Conservation (phyloP, 2,113 vertebrate species). For the Seriola quinqueradiata region DNA sequence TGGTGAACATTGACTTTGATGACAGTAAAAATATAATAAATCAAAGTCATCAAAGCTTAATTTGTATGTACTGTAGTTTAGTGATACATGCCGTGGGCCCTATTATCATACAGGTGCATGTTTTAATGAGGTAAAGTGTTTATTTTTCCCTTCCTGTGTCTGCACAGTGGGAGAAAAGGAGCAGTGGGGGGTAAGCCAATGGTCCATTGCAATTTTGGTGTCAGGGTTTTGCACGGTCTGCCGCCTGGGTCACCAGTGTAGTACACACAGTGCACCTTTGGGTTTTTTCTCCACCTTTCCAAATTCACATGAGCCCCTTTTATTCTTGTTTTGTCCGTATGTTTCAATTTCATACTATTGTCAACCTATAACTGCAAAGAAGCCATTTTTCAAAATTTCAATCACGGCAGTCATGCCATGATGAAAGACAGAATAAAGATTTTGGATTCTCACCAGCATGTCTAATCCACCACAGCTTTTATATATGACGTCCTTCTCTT, state of each 20-base stretch:
- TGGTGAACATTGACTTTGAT: conserved; percentile 67
- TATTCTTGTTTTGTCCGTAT: not conserved
- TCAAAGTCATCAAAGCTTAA: conserved; percentile 47
- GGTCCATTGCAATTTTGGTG: not conserved
- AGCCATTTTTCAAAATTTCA: not conserved
- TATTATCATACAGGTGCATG: conserved; percentile 6
- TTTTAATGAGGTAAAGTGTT: conserved; percentile 6
- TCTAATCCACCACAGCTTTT: conserved; percentile 1
- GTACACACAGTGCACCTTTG: not conserved
- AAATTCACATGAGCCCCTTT: not conserved
- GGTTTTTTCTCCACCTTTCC: not conserved
- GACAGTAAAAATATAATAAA: conserved; percentile 68
- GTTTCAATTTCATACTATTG: not conserved
- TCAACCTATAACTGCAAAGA: not conserved
- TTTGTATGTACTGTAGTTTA: conserved; percentile 32
- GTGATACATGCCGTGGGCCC: conserved; percentile 1
- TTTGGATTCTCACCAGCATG: not conserved
- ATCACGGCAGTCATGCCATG: not conserved
- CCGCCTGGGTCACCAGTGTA: not conserved
- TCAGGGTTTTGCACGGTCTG: not conserved
- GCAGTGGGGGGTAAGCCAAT: not conserved
- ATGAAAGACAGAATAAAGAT: not conserved
- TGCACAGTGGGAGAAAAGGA: not conserved
- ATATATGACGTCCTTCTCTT: conserved; percentile 13
- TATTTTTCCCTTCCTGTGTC: not conserved